These are phyloP conservation scores for Thalassophryne amazonica DNA, from an alignment of 2,797 vertebrate species.

Conservation along the genomic window DNA sequence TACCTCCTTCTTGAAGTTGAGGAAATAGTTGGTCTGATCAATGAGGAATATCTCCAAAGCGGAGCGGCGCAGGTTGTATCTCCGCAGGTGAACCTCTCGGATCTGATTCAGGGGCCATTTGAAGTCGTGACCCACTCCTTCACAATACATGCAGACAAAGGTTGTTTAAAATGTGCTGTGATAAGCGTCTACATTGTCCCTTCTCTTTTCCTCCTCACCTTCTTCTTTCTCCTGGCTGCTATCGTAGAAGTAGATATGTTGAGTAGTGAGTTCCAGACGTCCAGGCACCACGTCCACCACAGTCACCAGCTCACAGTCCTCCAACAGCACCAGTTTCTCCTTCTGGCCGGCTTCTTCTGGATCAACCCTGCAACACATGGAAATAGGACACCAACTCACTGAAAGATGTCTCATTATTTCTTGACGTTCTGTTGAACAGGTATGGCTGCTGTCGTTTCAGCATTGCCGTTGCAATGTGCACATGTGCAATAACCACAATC, in stretches of 20 bases:
- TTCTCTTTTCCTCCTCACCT: constrained; percentile 69
- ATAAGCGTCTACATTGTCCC: too few species aligned
- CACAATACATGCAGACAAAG: neutral
- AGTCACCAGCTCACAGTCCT: constrained; percentile 95
- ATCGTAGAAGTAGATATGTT: constrained; percentile 95
- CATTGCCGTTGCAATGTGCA: too few species aligned
- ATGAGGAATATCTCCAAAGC: constrained; percentile 97
- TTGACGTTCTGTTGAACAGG: fast-evolving
- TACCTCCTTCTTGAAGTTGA: constrained; percentile 97
- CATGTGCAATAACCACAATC: too few species aligned
- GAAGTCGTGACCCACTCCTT: constrained; percentile 93
- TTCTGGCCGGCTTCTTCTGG: constrained; percentile 90
- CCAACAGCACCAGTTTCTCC: constrained; percentile 90
- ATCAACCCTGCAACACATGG: constrained; percentile 67
- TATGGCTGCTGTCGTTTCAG: too few species aligned
- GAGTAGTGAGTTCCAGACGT: constrained; percentile 92
- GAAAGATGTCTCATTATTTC: neutral
- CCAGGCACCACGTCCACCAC: constrained; percentile 90
- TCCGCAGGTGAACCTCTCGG: constrained; percentile 90
- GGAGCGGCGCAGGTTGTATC: constrained; percentile 93
- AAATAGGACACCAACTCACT: neutral
- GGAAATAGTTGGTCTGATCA: constrained; percentile 96
- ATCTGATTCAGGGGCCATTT: constrained; percentile 95
- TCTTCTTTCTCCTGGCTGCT: constrained; percentile 93
- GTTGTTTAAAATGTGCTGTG: neutral